Conservation (phyloP, 2,113 vertebrate species). For the Cavia porcellus region DNA sequence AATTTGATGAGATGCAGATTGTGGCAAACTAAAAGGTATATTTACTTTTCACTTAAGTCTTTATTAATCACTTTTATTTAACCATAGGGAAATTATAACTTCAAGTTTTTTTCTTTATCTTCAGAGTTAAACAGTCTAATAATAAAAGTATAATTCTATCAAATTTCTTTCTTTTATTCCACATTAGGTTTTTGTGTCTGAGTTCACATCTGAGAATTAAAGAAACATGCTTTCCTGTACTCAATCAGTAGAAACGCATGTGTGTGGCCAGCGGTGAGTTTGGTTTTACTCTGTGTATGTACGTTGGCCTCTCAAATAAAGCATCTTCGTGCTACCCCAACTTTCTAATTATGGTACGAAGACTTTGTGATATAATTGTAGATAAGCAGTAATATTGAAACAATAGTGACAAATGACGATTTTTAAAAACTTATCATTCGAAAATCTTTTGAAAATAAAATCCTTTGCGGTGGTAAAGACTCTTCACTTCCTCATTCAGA, state of each 20-base stretch:
- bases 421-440: neutral
- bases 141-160: slow-evolving; percentile 38
- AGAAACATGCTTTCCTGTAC: slow-evolving; percentile 40
- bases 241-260: neutral
- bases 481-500: neutral
- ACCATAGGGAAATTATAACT: slow-evolving; percentile 81
- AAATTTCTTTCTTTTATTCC: neutral
- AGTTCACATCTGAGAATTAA: slow-evolving; percentile 25
- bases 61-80: slow-evolving; percentile 85
- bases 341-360: neutral
- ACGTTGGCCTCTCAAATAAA: neutral
- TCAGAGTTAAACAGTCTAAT: slow-evolving; percentile 67
- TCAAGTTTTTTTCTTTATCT: slow-evolving; percentile 85
- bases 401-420: neutral
- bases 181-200: neutral
- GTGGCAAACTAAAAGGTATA: slow-evolving; percentile 78
- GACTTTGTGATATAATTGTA: neutral
- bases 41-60: slow-evolving; percentile 84
- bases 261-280: neutral
- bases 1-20: slow-evolving; percentile 81
- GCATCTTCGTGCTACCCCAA: neutral
- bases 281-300: neutral
- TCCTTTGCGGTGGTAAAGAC: neutral
- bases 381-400: neutral
- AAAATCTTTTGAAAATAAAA: neutral